Evolutionary conservation across 2,797 vertebrate species (phyloP).

Genomic region (Adelosebastes latens): DNA sequence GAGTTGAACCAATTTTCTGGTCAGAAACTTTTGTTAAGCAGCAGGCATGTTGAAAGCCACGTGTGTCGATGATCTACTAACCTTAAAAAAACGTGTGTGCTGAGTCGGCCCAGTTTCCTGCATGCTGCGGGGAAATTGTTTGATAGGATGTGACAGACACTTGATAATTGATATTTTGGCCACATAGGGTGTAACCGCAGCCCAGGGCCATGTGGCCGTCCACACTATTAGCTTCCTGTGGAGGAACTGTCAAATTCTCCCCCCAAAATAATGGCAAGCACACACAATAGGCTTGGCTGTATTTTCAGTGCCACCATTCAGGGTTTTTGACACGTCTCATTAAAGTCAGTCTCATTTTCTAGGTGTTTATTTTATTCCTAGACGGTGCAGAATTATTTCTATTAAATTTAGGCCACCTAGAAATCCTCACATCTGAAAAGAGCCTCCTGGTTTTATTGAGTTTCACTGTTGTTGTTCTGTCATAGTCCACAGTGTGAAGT

Average conservation of each 20-base stretch:
- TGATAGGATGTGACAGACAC: constrained; percentile 28
- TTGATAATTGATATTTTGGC: constrained; percentile 40
- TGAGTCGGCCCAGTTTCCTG: constrained; percentile 29
- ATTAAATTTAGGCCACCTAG: not conserved
- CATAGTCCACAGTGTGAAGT: not conserved
- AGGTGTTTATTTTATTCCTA: not conserved
- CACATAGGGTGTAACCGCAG: not conserved
- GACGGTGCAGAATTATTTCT: not conserved
- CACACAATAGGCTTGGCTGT: not conserved
- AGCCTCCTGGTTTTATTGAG: constrained; percentile 11
- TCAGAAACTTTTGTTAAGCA: not conserved
- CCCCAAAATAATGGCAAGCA: constrained; percentile 1
- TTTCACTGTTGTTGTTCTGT: not conserved
- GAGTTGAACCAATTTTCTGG: not conserved
- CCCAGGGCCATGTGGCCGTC: constrained; percentile 1
- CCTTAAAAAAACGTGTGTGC: not conserved
- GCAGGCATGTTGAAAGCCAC: not conserved
- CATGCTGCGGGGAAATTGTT: not conserved
- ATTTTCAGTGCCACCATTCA: not conserved
- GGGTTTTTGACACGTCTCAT: not conserved
- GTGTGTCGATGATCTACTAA: not conserved
- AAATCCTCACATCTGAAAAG: not conserved
- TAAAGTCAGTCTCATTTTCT: not conserved
- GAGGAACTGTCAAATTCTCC: constrained; percentile 1
- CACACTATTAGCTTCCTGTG: constrained; percentile 12